Evolutionary conservation across 2,113 vertebrate species (phyloP), one percentile per base, ranked within the genome.

Genomic region (Laticauda colubrina): DNA sequence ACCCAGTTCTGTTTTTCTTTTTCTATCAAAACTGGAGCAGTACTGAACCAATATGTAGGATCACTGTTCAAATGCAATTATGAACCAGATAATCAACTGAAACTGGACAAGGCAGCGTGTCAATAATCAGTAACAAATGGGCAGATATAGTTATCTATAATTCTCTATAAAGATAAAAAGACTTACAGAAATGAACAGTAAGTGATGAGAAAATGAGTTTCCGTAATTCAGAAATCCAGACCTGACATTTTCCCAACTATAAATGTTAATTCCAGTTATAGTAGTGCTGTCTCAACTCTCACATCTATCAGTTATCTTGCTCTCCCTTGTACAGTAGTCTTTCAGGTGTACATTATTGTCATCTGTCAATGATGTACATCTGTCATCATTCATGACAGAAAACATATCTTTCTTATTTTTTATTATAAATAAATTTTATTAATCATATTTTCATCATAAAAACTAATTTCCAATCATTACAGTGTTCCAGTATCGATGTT

Each of bases 1-100:
- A 90, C 45, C 4, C 5, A 88, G 7, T 23, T 54, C 7, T 75
- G 11, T 51, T 90, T 75, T 87, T 53, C 3, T 29, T 48, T 88
- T 94, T 91, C 85, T 57, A n/a, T 54, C 87, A 91, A 95, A 88
- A 90, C 55, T 91, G 39, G 9, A 89, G 88, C 56, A 61, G 39
- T 43, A 48, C 24, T 61, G 57, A 64, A 10, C 29, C 23, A 54
- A 26, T 59, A 21, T 24, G 20, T 20, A 29, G 10, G 5, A 57
- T 21, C 20, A 43, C 20, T 39, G 4, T 51, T 51, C 0, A 45
- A 8, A 64, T 48, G 57, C 7, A 64, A 8, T 69, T 51, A n/a
- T 90, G 55, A 14, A 24, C 88, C 59, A 24, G 23, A 61, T 51
- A 64, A 69, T 20, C 26, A 48, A n/a, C 14, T 21, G 45, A 53